A percentile compares a stretch with the other conserved stretches of the same genome.
Conservation (phyloP, 2,113 vertebrate genomes). For the Hippocampus abdominalis region DNA sequence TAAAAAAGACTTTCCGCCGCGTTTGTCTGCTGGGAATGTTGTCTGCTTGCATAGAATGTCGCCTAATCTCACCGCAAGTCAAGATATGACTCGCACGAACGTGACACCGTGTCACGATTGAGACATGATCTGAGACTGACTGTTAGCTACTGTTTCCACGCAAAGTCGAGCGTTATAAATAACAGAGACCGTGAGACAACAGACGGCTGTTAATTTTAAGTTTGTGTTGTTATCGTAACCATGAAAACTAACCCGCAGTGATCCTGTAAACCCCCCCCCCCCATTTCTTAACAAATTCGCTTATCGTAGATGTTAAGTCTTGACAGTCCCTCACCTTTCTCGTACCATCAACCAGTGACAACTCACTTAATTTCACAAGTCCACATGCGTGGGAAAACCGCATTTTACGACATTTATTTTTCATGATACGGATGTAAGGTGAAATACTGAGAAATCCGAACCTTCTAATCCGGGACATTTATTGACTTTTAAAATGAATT, state of each 20-base stretch:
- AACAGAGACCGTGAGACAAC: neutral
- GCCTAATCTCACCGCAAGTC: conserved; percentile 9
- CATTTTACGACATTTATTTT: neutral
- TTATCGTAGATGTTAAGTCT: too few relatives aligned
- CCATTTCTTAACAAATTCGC: too few relatives aligned
- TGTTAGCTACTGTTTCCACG: neutral
- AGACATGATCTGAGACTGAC: neutral
- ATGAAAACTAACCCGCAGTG: neutral
- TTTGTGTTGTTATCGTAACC: neutral
- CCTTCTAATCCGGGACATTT: neutral
- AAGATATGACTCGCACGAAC: conserved; percentile 1
- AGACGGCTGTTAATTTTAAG: neutral
- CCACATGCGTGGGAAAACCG: neutral
- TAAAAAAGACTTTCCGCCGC: neutral
- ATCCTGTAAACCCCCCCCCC: neutral
- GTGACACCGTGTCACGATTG: neutral
- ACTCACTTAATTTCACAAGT: too few relatives aligned
- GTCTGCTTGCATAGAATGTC: conserved; percentile 7
- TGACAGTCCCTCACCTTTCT: too few relatives aligned
- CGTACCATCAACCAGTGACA: too few relatives aligned
- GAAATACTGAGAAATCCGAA: neutral
- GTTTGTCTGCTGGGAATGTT: conserved; percentile 3
- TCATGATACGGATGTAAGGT: neutral
- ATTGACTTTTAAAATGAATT: neutral
- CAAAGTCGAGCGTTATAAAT: neutral